Conservation (phyloP, 2,113 vertebrate species). For the Rhegmatorhina hoffmannsi region DNA sequence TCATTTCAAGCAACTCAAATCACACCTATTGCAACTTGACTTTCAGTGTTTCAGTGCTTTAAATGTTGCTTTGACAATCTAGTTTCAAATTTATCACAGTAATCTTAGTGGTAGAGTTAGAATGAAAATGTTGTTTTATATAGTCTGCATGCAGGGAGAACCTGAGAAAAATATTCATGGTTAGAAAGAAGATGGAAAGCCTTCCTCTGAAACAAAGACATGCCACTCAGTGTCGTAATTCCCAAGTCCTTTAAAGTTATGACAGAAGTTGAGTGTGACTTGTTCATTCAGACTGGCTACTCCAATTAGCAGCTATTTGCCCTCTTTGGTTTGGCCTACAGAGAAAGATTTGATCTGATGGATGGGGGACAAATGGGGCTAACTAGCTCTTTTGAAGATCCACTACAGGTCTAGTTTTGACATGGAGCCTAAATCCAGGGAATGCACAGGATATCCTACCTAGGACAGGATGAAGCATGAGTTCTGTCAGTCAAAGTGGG, state of each 20-base stretch:
- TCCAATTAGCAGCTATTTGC: slow-evolving; percentile 55
- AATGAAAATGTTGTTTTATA: not conserved
- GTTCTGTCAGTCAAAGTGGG: not conserved
- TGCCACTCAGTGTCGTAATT: not conserved
- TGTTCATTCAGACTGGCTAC: slow-evolving; percentile 19
- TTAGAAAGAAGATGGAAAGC: not conserved
- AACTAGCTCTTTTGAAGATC: slow-evolving; percentile 44
- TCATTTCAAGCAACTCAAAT: not conserved
- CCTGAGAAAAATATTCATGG: not conserved
- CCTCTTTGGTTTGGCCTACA: not conserved
- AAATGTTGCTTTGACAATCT: not conserved
- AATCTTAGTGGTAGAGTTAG: not conserved
- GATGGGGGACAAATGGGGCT: slow-evolving; percentile 27
- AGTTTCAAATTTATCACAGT: not conserved
- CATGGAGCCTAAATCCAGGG: not conserved
- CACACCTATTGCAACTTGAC: not conserved
- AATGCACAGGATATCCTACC: not conserved
- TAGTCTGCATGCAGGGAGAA: not conserved
- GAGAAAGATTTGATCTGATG: slow-evolving; percentile 53
- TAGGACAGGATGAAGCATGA: not conserved
- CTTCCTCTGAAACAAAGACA: slow-evolving; percentile 4
- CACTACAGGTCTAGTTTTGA: not conserved
- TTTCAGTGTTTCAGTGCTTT: too few relatives aligned
- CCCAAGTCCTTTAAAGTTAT: slow-evolving; percentile 20
- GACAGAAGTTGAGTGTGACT: slow-evolving; percentile 43